phyloP scores from a whole-genome alignment of 2,797 vertebrate genomes.

The Amphiprion clarkii region DNA sequence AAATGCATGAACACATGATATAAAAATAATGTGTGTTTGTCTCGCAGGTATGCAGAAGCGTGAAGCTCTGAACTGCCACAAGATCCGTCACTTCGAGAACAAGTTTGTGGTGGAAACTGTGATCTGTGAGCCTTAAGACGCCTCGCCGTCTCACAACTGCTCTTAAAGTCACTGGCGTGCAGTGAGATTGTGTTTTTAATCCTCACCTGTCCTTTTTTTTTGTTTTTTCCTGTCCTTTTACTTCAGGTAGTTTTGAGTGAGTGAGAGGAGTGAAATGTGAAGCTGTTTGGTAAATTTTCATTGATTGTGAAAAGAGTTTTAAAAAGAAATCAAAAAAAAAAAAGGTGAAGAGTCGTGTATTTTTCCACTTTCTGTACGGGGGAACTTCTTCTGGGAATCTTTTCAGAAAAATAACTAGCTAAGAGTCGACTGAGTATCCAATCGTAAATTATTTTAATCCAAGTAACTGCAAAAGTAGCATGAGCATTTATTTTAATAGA shows the following conservation, averaged over 20 bases:
- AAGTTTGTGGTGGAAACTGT: slow-evolving; percentile 91
- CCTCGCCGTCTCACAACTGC: slow-evolving; percentile 1
- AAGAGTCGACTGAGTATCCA: slow-evolving; percentile 34
- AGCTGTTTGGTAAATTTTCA: slow-evolving; percentile 49
- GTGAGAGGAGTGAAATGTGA: slow-evolving; percentile 64
- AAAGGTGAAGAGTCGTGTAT: slow-evolving; percentile 38
- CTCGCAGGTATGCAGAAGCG: slow-evolving; percentile 95
- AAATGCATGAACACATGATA: neutral
- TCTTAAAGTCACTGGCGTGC: slow-evolving; percentile 74
- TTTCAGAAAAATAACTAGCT: slow-evolving; percentile 36
- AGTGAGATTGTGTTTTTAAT: slow-evolving; percentile 75
- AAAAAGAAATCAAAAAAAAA: neutral
- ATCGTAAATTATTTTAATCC: slow-evolving; percentile 74
- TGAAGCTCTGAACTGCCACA: slow-evolving; percentile 88
- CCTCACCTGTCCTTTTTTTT: slow-evolving; percentile 38
- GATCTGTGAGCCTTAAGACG: slow-evolving; percentile 89
- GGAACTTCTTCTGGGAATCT: slow-evolving; percentile 25
- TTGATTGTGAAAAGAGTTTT: slow-evolving; percentile 24
- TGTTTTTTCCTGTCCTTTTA: slow-evolving; percentile 41
- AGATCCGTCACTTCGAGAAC: slow-evolving; percentile 94
- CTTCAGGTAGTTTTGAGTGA: slow-evolving; percentile 60
- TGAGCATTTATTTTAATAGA: slow-evolving; percentile 33
- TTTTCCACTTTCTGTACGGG: slow-evolving; percentile 57
- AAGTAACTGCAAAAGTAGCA: slow-evolving; percentile 33
- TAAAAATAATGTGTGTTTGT: neutral